These are phyloP conservation scores for Pecten maximus DNA, from an alignment of 2,888 invertebrate genomes.

Conservation along the genomic window DNA sequence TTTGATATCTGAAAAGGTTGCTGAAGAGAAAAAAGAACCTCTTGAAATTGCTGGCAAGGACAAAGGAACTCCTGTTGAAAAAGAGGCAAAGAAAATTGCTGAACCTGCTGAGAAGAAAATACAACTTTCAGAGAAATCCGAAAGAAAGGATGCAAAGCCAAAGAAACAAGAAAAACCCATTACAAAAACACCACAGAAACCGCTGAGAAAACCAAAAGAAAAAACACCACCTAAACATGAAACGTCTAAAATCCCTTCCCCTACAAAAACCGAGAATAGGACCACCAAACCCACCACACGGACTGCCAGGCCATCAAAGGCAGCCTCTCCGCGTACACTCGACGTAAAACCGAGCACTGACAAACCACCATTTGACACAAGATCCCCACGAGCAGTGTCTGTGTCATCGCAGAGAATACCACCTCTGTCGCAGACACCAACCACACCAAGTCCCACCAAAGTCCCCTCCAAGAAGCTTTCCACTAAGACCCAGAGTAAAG, in stretches of 20 bases:
- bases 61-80: neutral
- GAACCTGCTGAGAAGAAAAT: neutral
- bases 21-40: neutral
- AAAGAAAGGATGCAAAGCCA: neutral
- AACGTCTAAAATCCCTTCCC: neutral
- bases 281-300: neutral
- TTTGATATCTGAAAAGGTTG: neutral
- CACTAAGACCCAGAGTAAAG: neutral
- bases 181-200: constrained; percentile 9
- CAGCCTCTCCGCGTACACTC: neutral
- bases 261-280: neutral
- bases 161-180: neutral
- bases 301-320: neutral
- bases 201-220: neutral
- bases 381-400: neutral
- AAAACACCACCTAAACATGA: neutral
- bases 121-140: neutral
- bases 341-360: neutral
- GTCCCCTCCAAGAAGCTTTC: neutral
- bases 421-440: constrained; percentile 11
- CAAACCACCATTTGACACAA: neutral
- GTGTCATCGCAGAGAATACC: neutral
- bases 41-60: neutral
- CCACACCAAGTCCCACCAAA: neutral
- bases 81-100: neutral